Evolutionary conservation across 2,113 vertebrate species (phyloP), one percentile per base, ranked within the genome.

Genomic region (Ia io): DNA sequence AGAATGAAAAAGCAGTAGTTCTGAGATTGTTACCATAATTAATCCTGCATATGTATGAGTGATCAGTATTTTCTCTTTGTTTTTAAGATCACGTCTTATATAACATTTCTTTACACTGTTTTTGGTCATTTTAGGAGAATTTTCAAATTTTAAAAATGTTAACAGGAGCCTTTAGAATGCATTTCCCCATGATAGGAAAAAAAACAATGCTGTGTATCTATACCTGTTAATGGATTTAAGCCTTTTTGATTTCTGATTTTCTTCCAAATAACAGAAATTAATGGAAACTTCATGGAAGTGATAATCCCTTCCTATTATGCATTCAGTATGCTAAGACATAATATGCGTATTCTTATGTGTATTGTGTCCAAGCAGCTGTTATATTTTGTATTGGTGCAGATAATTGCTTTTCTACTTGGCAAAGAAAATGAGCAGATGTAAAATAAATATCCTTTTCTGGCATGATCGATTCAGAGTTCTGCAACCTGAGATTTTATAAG

Each of bases 351-450:
- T 82, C 40, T 91, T 85, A 42, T 40, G 77, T 47, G 28, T 78
- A 14, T 80, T 94, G 11, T 95, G 65, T 87, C 94, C 40, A 28
- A 76, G 67, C 71, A 82, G 56, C 87, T 94, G n/a, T 70, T 93
- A 32, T 71, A 71, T 88, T 94, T 95, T 77, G 44, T 91, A 40
- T 77, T 82, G 69, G 88, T 35, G 23, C 71, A 78, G 80, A 73
- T 94, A 90, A 95, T 96, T 96, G 78, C 91, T 90, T 96, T 94
- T 71, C 93, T 92, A 25, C 71, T 83, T 94, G 84, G 90, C 90
- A 92, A 84, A 77, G 80, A 90, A 96, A 80, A 93, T 84, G 80
- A 95, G 22, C 92, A 86, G 87, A 87, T 93, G 76, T 22, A 80
- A 65, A 94, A 73, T 69, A 88, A 91, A 47, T 88, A 32, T 84